A percentile compares a stretch with the other conserved stretches of the same genome.
phyloP scores from a whole-genome alignment of 2,113 vertebrate genomes.

The Cyprinodon variegatus region DNA sequence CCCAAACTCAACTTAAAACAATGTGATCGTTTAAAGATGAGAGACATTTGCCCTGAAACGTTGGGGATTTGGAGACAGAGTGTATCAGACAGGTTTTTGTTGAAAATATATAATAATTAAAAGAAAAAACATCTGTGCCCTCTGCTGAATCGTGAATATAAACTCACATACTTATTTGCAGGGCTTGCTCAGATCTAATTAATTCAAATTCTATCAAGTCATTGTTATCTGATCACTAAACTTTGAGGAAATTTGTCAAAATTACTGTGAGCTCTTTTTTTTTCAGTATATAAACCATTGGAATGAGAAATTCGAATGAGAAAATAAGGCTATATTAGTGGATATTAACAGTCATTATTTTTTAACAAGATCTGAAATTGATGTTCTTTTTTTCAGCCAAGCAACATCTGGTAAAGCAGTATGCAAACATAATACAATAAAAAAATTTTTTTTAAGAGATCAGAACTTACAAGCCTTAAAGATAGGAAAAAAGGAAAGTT shows the following conservation, averaged over 20 bases:
- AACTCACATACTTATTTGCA: neutral
- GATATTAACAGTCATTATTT: neutral
- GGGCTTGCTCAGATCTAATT: neutral
- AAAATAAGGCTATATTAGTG: neutral
- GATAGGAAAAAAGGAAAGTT: no score
- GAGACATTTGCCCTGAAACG: conserved; percentile 39
- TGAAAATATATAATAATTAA: conserved; percentile 32
- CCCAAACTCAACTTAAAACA: conserved; percentile 37
- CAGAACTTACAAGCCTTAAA: no score
- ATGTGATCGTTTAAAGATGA: conserved; percentile 48
- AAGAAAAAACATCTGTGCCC: conserved; percentile 2
- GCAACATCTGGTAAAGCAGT: neutral
- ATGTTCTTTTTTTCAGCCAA: neutral
- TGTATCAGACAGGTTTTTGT: conserved; percentile 26
- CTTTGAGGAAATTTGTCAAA: neutral
- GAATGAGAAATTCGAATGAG: neutral
- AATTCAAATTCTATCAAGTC: neutral
- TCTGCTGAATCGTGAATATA: conserved; percentile 36
- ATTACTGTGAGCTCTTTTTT: neutral
- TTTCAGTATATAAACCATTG: neutral
- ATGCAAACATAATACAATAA: neutral
- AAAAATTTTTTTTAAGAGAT: no score
- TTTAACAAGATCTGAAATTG: neutral
- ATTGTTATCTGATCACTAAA: neutral
- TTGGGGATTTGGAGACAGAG: neutral